A percentile compares a stretch with the other conserved stretches of the same genome.
These are phyloP conservation scores for Nasua narica DNA, from an alignment of 2,797 vertebrate species.

Conservation along the genomic window DNA sequence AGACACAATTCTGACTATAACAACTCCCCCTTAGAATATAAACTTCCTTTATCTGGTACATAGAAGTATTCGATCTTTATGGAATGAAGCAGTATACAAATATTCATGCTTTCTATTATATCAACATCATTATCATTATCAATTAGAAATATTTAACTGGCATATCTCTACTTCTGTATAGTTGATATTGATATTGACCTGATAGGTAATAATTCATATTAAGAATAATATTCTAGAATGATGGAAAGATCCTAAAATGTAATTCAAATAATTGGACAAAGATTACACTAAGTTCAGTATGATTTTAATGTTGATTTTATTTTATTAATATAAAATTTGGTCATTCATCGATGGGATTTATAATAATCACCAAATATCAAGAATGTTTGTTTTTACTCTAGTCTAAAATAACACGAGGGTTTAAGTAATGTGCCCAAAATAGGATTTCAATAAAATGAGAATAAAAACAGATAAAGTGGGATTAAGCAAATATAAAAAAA, in stretches of 20 bases:
- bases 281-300: background rate
- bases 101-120: background rate
- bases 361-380: constrained; percentile 32
- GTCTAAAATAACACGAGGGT: background rate
- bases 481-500: background rate
- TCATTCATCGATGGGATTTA: constrained; percentile 4
- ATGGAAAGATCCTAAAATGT: background rate
- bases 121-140: background rate
- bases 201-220: background rate
- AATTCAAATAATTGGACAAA: background rate
- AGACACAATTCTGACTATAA: background rate
- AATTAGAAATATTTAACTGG: background rate
- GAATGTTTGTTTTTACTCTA: constrained; percentile 22
- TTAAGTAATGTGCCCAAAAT: background rate
- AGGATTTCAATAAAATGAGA: constrained; percentile 36
- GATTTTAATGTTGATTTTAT: constrained; percentile 21
- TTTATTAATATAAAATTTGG: constrained; percentile 5
- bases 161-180: background rate
- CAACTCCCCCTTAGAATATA: background rate
- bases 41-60: background rate
- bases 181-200: background rate
- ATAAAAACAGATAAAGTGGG: constrained; percentile 34
- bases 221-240: background rate
- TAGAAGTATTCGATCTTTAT: background rate
- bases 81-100: background rate